Conservation (phyloP, 2,113 vertebrate genomes). For the Carollia perspicillata region DNA sequence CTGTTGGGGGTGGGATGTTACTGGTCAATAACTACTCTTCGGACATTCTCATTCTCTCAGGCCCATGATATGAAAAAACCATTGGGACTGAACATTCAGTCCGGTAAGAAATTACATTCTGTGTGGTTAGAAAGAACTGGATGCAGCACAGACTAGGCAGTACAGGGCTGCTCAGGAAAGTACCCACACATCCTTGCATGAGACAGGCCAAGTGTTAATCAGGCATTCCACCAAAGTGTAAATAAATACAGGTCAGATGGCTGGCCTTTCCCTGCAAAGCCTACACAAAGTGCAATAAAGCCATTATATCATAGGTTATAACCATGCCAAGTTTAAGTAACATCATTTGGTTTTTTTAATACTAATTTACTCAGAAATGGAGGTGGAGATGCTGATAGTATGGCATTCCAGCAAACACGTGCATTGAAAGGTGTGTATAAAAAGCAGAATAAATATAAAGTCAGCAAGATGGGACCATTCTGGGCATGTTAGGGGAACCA, state of each 20-base stretch:
- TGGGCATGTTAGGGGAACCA: too few relatives aligned
- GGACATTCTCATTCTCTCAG: not conserved
- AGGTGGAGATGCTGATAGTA: not conserved
- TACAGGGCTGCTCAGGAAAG: accelerated
- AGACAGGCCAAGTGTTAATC: not conserved
- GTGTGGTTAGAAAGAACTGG: not conserved
- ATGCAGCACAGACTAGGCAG: accelerated
- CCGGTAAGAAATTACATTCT: accelerated
- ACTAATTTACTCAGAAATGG: not conserved
- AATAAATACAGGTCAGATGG: accelerated
- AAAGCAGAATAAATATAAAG: not conserved
- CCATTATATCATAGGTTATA: not conserved
- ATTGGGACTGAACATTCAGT: not conserved
- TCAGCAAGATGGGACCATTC: not conserved
- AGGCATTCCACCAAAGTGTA: accelerated
- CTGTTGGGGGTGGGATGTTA: accelerated
- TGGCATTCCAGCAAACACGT: not conserved
- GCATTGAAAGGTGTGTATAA: not conserved
- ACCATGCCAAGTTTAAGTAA: accelerated
- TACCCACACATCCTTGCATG: not conserved
- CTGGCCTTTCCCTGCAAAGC: too few relatives aligned
- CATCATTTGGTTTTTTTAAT: not conserved
- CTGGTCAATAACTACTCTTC: not conserved
- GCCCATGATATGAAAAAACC: not conserved
- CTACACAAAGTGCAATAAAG: too few relatives aligned